Percentiles rank a stretch among this genome's conserved stretches.
These are phyloP conservation scores for Cydia strobilella DNA, from an alignment of 1,140 invertebrate species.

Conservation along the genomic window DNA sequence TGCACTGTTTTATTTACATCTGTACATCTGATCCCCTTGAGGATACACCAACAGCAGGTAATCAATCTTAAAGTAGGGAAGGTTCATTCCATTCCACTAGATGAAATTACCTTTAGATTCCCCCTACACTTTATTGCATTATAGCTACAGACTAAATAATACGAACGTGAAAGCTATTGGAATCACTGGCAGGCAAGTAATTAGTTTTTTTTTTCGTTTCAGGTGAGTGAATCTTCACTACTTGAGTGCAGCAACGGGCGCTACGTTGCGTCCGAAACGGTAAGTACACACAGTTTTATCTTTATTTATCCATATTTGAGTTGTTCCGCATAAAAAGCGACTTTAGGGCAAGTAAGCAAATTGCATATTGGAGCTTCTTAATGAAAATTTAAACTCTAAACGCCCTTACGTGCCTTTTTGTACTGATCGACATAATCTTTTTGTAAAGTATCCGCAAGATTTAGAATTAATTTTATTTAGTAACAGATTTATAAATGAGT, in stretches of 20 bases:
- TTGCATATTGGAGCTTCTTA: background rate
- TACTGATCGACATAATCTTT: background rate
- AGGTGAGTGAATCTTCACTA: constrained; percentile 80
- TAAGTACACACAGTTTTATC: constrained; percentile 49
- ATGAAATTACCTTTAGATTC: constrained; percentile 28
- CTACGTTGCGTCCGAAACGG: constrained; percentile 76
- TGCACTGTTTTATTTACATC: constrained; percentile 19
- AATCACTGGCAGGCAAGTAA: constrained; percentile 26
- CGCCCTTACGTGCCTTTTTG: background rate
- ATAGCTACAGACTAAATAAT: constrained; percentile 25
- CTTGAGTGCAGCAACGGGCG: constrained; percentile 78
- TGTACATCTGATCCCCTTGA: constrained; percentile 8
- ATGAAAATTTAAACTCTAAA: too few species aligned
- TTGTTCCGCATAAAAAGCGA: background rate
- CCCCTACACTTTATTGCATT: constrained; percentile 24
- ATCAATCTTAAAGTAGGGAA: constrained; percentile 29
- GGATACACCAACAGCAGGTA: background rate
- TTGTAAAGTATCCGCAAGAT: too few species aligned
- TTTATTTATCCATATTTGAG: background rate
- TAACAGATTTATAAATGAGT: too few species aligned
- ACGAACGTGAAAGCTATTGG: constrained; percentile 21
- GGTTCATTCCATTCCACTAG: constrained; percentile 25
- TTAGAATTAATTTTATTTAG: too few species aligned
- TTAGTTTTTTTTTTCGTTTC: constrained; percentile 53
- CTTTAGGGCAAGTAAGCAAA: background rate